A percentile compares a stretch with the other conserved stretches of the same genome.
These are phyloP conservation scores for Bufo gargarizans DNA, from an alignment of 2,113 vertebrate species.

Conservation along the genomic window DNA sequence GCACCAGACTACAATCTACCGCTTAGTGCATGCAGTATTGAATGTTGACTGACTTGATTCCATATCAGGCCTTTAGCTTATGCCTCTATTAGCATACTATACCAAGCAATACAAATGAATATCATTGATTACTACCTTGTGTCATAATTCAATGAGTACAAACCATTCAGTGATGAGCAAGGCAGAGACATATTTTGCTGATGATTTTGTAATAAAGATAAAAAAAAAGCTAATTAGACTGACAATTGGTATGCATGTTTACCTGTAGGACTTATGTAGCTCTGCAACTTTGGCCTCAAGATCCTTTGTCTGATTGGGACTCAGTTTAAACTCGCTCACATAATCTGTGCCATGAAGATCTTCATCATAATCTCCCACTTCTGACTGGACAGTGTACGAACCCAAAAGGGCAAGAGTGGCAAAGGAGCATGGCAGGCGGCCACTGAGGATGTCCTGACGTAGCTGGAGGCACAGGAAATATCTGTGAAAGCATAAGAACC, in stretches of 20 bases:
- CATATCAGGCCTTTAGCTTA: too few relatives aligned
- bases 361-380: constrained; percentile 91
- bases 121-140: too few relatives aligned
- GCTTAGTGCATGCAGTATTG: too few relatives aligned
- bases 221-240: too few relatives aligned
- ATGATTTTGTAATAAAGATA: background rate
- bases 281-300: constrained; percentile 96
- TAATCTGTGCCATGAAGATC: constrained; percentile 86
- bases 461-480: constrained; percentile 96
- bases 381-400: constrained; percentile 94
- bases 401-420: constrained; percentile 93
- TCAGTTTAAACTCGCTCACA: constrained; percentile 87
- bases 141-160: too few relatives aligned
- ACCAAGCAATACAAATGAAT: too few relatives aligned
- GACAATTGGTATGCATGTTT: constrained; percentile 2
- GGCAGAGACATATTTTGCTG: too few relatives aligned
- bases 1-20: too few relatives aligned
- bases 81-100: too few relatives aligned
- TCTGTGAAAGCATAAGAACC: constrained; percentile 65
- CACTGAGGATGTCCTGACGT: constrained; percentile 87
- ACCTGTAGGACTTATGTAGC: constrained; percentile 94
- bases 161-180: too few relatives aligned
- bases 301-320: constrained; percentile 91
- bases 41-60: background rate
- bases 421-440: constrained; percentile 93